Conservation (phyloP, 2,888 invertebrate species). For the Hypena proboscidalis region DNA sequence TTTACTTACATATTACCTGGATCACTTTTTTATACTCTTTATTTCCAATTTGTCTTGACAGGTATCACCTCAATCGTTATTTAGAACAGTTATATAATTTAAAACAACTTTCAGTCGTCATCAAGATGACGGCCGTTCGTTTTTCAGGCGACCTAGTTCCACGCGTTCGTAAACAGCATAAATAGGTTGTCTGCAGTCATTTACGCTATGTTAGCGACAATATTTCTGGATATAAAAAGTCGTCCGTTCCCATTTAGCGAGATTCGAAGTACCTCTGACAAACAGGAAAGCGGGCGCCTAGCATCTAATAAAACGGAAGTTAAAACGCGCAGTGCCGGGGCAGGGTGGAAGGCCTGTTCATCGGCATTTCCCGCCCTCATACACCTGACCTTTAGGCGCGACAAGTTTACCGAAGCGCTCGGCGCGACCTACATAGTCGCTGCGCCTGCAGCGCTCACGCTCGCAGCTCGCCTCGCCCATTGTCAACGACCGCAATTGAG, state of each 20-base stretch:
- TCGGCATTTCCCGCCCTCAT: slow-evolving; percentile 80
- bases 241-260: slow-evolving; percentile 46
- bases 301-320: slow-evolving; percentile 77
- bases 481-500: slow-evolving; percentile 71
- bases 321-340: slow-evolving; percentile 58
- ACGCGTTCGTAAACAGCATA: slow-evolving; percentile 65
- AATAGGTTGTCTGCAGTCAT: slow-evolving; percentile 39
- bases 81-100: too few relatives aligned
- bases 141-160: slow-evolving; percentile 57
- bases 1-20: slow-evolving; percentile 10
- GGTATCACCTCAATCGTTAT: too few relatives aligned
- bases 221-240: slow-evolving; percentile 50
- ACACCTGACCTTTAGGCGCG: slow-evolving; percentile 83
- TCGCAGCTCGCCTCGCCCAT: slow-evolving; percentile 49
- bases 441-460: slow-evolving; percentile 51
- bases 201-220: slow-evolving; percentile 23
- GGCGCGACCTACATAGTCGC: slow-evolving; percentile 78
- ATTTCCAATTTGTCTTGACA: slow-evolving; percentile 1
- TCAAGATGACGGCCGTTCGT: slow-evolving; percentile 30
- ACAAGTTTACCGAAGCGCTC: slow-evolving; percentile 81
- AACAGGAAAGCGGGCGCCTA: slow-evolving; percentile 64
- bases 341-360: slow-evolving; percentile 66
- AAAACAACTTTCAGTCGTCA: neutral
- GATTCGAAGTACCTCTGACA: slow-evolving; percentile 47
- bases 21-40: slow-evolving; percentile 21